Base-by-base conservation (phyloP, 2,797 vertebrate species). In the Gymnoscopelus braueri region DNA sequence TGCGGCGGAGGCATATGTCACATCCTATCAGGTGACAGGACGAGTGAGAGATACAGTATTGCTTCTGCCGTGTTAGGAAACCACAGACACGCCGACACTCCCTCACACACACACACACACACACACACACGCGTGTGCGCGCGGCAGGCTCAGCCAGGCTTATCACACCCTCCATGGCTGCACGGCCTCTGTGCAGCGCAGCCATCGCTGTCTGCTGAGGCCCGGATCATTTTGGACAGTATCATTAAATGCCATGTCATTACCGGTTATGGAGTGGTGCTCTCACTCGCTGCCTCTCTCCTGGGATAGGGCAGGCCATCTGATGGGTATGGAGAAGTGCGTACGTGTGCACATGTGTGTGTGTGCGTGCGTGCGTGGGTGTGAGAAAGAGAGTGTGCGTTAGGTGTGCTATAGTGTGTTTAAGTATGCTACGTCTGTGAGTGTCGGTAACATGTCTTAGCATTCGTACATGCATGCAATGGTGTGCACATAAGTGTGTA, bases 161-260 rank as follows among this genome's bases (percentile, higher is more conserved):
- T 97, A 97, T 98, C 97, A 94, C 74, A 67, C 78, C 84, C 77
- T 82, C 83, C 84, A 91, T 92, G 93, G 77, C 88, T 85, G 87
- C 66, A 23, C 78, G 75, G 86, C 88, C 90, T 86, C 84, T 85
- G 82, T 82, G 87, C 84, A 77, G 83, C 88, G 94, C 93, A 86
- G 94, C 95, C 95, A 95, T 95, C 94, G 94, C 95, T 95, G 92
- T 96, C 95, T 95, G 92, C 92, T 80, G 93, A 85, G 90, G 91
- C 93, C 90, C 85, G 95, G 95, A 98, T 98, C 96, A 95, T 95
- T 97, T 94, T 97, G 96, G 97, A 99, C 97, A 98, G 96, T 96
- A 96, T 97, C 97, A 98, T 99, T 98, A 99, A 97, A 98, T 96
- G 95, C 95, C 96, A 96, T 93, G 97, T 98, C 92, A 93, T 93